Percentiles rank a stretch among this genome's conserved stretches.
phyloP scores from a whole-genome alignment of 2,113 vertebrate species.

The Symphodus melops region DNA sequence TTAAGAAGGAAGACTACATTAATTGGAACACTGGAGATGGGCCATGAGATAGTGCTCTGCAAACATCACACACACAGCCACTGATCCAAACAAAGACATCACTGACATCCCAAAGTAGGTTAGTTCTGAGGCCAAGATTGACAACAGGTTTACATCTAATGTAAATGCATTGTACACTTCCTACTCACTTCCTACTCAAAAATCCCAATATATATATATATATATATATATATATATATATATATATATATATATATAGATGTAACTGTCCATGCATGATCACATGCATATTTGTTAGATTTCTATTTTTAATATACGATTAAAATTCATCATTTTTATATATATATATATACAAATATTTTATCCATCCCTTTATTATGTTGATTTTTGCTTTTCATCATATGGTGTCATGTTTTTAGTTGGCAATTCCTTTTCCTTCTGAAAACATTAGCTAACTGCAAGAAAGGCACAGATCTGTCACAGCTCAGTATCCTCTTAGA shows the following conservation, averaged over 20 bases:
- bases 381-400: background rate
- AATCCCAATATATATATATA: no score
- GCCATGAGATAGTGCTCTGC: constrained; percentile 24
- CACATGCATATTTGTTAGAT: background rate
- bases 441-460: constrained; percentile 8
- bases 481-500: constrained; percentile 81
- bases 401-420: background rate
- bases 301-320: background rate
- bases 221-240: no score
- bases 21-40: constrained; percentile 34
- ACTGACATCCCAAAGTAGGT: background rate
- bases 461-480: constrained; percentile 74
- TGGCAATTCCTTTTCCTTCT: background rate
- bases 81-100: background rate
- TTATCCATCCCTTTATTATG: background rate
- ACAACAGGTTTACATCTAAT: background rate
- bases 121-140: background rate
- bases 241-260: no score
- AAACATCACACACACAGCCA: constrained; percentile 15
- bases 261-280: background rate
- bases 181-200: background rate
- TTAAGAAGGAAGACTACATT: constrained; percentile 2
- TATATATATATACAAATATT: background rate
- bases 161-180: background rate
- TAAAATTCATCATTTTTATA: background rate